Evolutionary conservation across 2,888 invertebrate species (phyloP), one percentile per base, ranked within the genome.

Genomic region (Eucera pruinosa): DNA sequence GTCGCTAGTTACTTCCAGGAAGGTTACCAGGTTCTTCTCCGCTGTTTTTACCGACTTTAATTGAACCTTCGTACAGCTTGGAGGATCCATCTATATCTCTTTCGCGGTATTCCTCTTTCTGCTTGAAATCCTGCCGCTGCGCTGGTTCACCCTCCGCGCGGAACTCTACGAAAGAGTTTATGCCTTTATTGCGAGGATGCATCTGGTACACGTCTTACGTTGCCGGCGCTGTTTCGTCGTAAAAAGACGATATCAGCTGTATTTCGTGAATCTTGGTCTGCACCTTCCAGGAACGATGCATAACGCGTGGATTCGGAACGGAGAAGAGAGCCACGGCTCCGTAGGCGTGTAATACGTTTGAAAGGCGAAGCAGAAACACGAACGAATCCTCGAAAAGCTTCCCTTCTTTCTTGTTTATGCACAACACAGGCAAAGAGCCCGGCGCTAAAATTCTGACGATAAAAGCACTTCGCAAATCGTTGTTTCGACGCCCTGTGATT

Each of bases 41-140:
- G 64, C 66, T 60, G 80, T 86, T 86, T 86, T 87, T 85, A 83
- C 84, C 81, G 84, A 78, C 86, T 86, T 87, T 89, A 89, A 90
- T 90, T 89, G 89, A 88, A 86, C 84, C 83, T 78, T 75, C 83
- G 86, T 86, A 86, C 87, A 87, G 82, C 87, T 82, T 75, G 76
- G 83, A 76, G 83, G 82, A 87, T 86, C 85, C 83, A 78, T 79
- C 78, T 52, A 55, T 62, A 47, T 62, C 45, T 39, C 52, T 48
- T 36, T 60, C 64, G 57, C 45, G 33, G 50, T 58, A 55, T 65
- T 67, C 47, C 71, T 7, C 39, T 55, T 43, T 66, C 55, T n/a
- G 45, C 47, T 27, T 41, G 55, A 61, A 48, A 71, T 45, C 61
- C 41, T 36, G 52, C 66, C 64, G 65, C 55, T 71, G 25, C 74